These are phyloP conservation scores for Umimayanthus chanpuru DNA, from an alignment of 92 coral and sea anemone species.

Conservation along the genomic window DNA sequence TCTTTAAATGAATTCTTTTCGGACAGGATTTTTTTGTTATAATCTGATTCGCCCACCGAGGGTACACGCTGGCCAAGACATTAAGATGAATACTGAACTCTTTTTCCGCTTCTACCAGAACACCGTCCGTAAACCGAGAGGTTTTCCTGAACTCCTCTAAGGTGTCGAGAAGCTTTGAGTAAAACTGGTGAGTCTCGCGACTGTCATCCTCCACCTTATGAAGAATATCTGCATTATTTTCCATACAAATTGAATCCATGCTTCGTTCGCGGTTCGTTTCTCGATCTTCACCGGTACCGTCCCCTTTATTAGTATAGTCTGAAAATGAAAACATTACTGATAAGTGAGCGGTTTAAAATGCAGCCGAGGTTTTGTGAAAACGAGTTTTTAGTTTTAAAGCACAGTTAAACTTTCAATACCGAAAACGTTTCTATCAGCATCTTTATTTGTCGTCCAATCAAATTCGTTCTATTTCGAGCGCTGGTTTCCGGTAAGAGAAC, in stretches of 20 bases:
- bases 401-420: no score
- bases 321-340: background rate
- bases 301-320: background rate
- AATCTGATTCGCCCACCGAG: background rate
- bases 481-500: no score
- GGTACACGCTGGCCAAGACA: constrained; percentile 26
- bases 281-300: background rate
- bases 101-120: constrained; percentile 17
- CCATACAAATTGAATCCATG: background rate
- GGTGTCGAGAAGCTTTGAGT: constrained; percentile 13
- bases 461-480: no score
- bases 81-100: constrained; percentile 15
- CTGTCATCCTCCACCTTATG: background rate
- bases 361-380: background rate
- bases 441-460: no score
- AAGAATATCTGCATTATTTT: background rate
- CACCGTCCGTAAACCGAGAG: constrained; percentile 23
- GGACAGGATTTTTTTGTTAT: background rate
- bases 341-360: background rate
- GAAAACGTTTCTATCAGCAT: no score
- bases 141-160: background rate
- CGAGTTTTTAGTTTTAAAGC: no score
- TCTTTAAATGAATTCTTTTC: constrained; percentile 5
- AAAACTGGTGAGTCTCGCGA: background rate
- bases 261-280: background rate